Conservation (phyloP, 2,888 invertebrate genomes). For the Lacanobia oleracea region DNA sequence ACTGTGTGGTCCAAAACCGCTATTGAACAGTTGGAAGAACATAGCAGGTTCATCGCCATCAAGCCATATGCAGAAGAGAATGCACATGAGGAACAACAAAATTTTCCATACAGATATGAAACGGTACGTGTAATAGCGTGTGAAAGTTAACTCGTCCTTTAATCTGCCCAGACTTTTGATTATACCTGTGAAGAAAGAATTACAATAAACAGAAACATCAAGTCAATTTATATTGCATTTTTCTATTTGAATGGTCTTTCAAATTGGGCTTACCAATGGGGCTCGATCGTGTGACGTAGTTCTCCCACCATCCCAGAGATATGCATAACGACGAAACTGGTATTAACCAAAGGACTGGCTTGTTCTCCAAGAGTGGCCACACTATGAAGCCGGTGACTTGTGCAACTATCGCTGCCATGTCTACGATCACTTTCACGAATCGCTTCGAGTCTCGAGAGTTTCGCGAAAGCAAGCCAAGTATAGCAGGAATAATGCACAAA, state of each 20-base stretch:
- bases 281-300: slow-evolving; percentile 97
- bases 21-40: slow-evolving; percentile 94
- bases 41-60: slow-evolving; percentile 94
- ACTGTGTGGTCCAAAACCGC: slow-evolving; percentile 94
- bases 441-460: slow-evolving; percentile 95
- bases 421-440: slow-evolving; percentile 94
- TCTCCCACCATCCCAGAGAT: slow-evolving; percentile 99
- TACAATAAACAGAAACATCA: background rate
- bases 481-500: slow-evolving; percentile 97
- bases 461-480: slow-evolving; percentile 94
- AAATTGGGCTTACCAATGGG: slow-evolving; percentile 92
- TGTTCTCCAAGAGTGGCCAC: slow-evolving; percentile 96
- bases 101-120: slow-evolving; percentile 98
- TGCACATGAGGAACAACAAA: slow-evolving; percentile 93
- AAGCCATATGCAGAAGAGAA: slow-evolving; percentile 93
- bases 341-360: slow-evolving; percentile 95
- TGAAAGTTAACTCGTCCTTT: slow-evolving; percentile 94
- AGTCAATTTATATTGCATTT: background rate
- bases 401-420: slow-evolving; percentile 96
- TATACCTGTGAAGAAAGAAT: slow-evolving; percentile 85
- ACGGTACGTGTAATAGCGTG: slow-evolving; percentile 97
- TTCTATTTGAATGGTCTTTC: background rate
- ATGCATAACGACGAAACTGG: slow-evolving; percentile 96
- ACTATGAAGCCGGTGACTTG: slow-evolving; percentile 98
- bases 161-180: slow-evolving; percentile 94